Base-by-base conservation (phyloP, 2,113 vertebrate genomes). In the Tapirus terrestris region DNA sequence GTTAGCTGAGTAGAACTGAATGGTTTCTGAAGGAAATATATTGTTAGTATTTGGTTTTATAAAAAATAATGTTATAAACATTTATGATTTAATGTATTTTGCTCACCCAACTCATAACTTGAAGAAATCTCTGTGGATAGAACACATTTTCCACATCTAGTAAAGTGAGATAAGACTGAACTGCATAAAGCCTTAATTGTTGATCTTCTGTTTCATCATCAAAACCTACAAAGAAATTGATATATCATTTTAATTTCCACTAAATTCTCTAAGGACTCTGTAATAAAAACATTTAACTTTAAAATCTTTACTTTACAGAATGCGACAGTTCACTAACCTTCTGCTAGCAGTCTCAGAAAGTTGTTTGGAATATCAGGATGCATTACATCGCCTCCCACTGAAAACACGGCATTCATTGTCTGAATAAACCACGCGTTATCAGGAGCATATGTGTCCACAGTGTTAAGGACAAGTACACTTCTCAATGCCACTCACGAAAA, bases 71-170 rank as follows among this genome's bases (percentile, higher is more conserved):
- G 31, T 13, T 61, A 61, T 53, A 95, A 94, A 84, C 95, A 58
- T 85, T 0, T 53, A 87, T 21, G 4, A 93, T 1, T 27, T 61
- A 75, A 39, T 5, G 29, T 76, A 48, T 86, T 96, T 96, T 94
- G 72, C 99, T 99, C 98, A 99, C 99, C 99, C 99, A 99, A 85
- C 99, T 99, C 99, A 99, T 99, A 98, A 99, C 99, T 98, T 99
- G 99, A 65, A 99, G 99, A 98, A 99, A 99, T 96, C 99, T 99
- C 98, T 99, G 99, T 6, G 99, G 99, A 98, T 99, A 99, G 90
- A 99, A 97, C 5, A 97, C 99, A 98, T 82, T 98, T 81, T 99
- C 98, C 84, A 98, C 98, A 96, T 99, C 99, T 85, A 99, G 97
- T 95, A 99, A 97, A 3, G 97, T 96, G 91, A 99, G 96, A 0